Base-by-base conservation (phyloP, 2,888 invertebrate genomes). In the Erebia palarica region DNA sequence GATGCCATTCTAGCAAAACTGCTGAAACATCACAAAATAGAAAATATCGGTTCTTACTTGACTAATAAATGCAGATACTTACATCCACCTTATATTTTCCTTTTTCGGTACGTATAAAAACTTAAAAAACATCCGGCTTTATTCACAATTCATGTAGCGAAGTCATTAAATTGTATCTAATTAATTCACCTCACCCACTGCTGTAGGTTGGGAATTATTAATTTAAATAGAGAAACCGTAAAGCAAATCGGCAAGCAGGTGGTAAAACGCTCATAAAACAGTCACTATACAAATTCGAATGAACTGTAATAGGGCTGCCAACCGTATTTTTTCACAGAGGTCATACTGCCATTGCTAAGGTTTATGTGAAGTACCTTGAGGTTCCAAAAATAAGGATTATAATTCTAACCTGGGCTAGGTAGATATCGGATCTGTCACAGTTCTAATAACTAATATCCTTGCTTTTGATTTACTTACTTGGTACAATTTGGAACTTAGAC, bases 171-270 rank as follows among this genome's bases (percentile, higher is more conserved):
- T 55, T 21, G 65, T 57, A 14, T 67, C 14, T 67, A 44, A 67
- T 67, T 59, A 70, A 70, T 70, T 68, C 57, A 70, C 36, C 51
- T 10, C 44, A n/a, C 49, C 27, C 59, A 67, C 49, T 14, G 44
- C 58, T 47, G 53, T 44, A 21, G 53, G 61, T 36, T 14, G 14
- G 57, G 21, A 58, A 63, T 66, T 70, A 70, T 71, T 70, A 73
- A 73, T 68, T 60, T 70, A 65, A 70, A 73, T 65, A 68, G 68
- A 36, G 58, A 69, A 68, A 65, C 65, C 59, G 67, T 59, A 68
- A 73, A 69, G 18, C 51, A 64, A 14, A 63, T 71, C 71, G 55
- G 21, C 59, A 69, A 73, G 71, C 71, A 73, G 72, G 73, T 74
- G 72, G 60, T 67, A 65, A 68, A 71, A 67, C 63, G 27, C 18